Evolutionary conservation across 2,113 vertebrate genomes (phyloP).

Genomic region (Suricata suricatta): DNA sequence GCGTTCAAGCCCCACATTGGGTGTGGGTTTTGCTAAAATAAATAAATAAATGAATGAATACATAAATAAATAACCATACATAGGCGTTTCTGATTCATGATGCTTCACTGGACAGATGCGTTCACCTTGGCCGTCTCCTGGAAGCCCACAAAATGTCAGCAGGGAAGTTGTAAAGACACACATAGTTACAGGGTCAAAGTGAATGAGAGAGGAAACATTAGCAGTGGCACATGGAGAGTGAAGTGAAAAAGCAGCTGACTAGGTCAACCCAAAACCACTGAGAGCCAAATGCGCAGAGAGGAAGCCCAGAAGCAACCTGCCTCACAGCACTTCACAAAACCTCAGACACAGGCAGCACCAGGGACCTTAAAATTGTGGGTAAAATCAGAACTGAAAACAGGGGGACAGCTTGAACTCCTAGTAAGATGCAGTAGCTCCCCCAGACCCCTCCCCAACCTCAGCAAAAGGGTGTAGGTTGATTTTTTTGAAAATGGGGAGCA

Average conservation of each 20-base stretch:
- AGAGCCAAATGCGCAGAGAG: background rate
- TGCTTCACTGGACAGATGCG: no score
- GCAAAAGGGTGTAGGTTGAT: background rate
- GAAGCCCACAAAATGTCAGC: background rate
- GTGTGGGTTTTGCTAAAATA: background rate
- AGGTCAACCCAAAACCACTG: background rate
- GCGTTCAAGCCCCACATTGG: background rate
- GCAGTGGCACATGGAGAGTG: background rate
- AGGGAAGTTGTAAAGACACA: background rate
- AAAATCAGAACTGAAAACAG: background rate
- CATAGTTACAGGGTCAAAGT: background rate
- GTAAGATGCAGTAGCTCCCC: background rate
- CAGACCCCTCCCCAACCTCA: background rate
- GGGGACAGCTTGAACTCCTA: background rate
- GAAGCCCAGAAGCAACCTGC: background rate
- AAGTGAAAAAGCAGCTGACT: background rate
- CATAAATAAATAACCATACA: background rate
- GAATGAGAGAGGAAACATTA: background rate
- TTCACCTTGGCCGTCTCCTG: background rate
- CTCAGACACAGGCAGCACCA: background rate
- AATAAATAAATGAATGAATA: background rate
- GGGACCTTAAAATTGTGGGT: background rate
- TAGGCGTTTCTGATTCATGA: background rate
- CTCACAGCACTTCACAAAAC: background rate
- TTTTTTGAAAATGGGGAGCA: background rate